A percentile compares a stretch with the other conserved stretches of the same genome.
phyloP scores from a whole-genome alignment of 2,888 invertebrate species.

The Lycophotia porphyrea region DNA sequence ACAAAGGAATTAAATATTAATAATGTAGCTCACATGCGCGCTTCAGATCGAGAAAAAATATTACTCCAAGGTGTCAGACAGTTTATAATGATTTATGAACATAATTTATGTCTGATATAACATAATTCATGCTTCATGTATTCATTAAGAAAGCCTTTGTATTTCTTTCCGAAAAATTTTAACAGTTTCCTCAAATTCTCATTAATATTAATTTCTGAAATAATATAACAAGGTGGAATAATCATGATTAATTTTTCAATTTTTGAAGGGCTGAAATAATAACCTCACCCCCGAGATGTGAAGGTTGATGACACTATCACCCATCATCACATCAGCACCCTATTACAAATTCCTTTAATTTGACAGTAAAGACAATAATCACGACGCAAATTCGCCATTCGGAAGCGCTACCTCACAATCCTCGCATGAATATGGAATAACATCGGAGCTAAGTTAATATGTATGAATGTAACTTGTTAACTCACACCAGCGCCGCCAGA shows the following conservation, averaged over 20 bases:
- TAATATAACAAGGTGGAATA: background rate
- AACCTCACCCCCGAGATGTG: background rate
- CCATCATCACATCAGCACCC: background rate
- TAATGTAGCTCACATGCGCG: slow-evolving; percentile 45
- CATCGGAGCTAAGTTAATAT: slow-evolving; percentile 84
- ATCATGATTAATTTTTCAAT: background rate
- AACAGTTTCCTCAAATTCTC: background rate
- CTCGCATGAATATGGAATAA: slow-evolving; percentile 83
- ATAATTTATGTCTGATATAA: slow-evolving; percentile 27
- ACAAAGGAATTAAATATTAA: slow-evolving; percentile 66
- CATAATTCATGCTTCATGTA: slow-evolving; percentile 19
- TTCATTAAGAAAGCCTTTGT: slow-evolving; percentile 13
- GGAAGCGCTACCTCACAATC: slow-evolving; percentile 66
- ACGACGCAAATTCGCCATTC: slow-evolving; percentile 63
- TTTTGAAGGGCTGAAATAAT: background rate
- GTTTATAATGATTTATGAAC: slow-evolving; percentile 41
- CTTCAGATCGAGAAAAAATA: slow-evolving; percentile 31
- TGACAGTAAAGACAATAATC: slow-evolving; percentile 56
- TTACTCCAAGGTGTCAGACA: slow-evolving; percentile 41
- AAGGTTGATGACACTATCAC: background rate
- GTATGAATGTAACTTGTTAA: slow-evolving; percentile 87
- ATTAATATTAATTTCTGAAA: slow-evolving; percentile 34
- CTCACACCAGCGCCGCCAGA: slow-evolving; percentile 77
- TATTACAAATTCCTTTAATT: slow-evolving; percentile 39
- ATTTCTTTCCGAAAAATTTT: background rate